Percentiles rank a stretch among this genome's conserved stretches.
Evolutionary conservation across 1,140 invertebrate species (phyloP).

Genomic region (Heliconius nattereri): DNA sequence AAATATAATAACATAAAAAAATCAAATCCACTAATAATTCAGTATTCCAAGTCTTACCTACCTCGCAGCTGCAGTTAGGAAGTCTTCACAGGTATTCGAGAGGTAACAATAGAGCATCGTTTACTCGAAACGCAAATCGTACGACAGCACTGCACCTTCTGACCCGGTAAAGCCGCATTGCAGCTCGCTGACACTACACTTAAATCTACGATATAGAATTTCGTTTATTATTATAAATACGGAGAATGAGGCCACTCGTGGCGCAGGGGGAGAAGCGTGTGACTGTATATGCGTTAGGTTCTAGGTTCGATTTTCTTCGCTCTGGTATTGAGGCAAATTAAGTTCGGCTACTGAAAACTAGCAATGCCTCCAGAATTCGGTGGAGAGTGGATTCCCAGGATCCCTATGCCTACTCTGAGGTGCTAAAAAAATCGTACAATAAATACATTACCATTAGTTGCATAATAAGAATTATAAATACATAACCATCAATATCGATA

Average conservation of each 20-base stretch:
- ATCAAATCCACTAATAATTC: neutral
- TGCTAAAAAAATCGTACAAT: conserved; percentile 15
- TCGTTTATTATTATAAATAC: conserved; percentile 28
- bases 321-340: too few relatives aligned
- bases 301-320: too few relatives aligned
- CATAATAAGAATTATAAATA: conserved; percentile 38
- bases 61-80: neutral
- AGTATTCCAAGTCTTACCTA: neutral
- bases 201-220: conserved; percentile 41
- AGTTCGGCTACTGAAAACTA: too few relatives aligned
- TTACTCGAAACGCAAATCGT: conserved; percentile 52
- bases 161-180: conserved; percentile 66
- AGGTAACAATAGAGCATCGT: conserved; percentile 52
- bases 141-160: conserved; percentile 62
- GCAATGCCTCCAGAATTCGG: too few relatives aligned
- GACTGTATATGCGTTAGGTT: too few relatives aligned
- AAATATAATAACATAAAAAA: neutral
- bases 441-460: conserved; percentile 33
- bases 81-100: conserved; percentile 24
- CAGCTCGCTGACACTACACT: conserved; percentile 63
- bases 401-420: too few relatives aligned
- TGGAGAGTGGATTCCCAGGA: too few relatives aligned
- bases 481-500: conserved; percentile 28
- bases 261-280: too few relatives aligned
- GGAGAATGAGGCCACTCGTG: too few relatives aligned